Evolutionary conservation across 2,113 vertebrate genomes (phyloP).

Genomic region (Gadus macrocephalus): DNA sequence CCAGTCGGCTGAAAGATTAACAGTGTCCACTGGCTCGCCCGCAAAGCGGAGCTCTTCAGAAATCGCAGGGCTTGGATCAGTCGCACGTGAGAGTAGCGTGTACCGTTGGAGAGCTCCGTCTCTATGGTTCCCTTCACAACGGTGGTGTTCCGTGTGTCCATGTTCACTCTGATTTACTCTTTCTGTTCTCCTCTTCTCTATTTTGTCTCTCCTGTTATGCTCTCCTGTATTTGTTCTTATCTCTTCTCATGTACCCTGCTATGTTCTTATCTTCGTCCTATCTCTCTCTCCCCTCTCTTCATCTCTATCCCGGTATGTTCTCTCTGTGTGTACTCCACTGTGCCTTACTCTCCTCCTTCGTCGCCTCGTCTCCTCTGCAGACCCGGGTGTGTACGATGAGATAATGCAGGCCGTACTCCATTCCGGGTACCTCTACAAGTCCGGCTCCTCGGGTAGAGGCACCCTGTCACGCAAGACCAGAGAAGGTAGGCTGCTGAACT

Average conservation of each 20-base stretch:
- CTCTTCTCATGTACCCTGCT: background rate
- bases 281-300: background rate
- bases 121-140: background rate
- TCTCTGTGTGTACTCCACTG: background rate
- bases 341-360: background rate
- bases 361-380: slow-evolving; percentile 28
- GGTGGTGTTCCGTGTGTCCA: no score
- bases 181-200: background rate
- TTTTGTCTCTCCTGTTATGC: background rate
- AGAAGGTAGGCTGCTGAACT: slow-evolving; percentile 68
- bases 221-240: background rate
- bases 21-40: background rate
- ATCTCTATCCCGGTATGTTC: background rate
- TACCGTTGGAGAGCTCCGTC: background rate
- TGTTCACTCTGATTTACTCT: background rate
- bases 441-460: slow-evolving; percentile 62
- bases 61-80: background rate
- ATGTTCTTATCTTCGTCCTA: background rate
- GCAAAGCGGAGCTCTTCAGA: background rate
- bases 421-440: slow-evolving; percentile 84
- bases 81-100: background rate
- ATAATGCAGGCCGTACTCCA: slow-evolving; percentile 83
- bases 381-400: slow-evolving; percentile 85
- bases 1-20: slow-evolving; percentile 1
- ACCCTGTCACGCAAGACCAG: slow-evolving; percentile 76